These are phyloP conservation scores for Albula glossodonta DNA, from an alignment of 2,113 vertebrate species.

Conservation along the genomic window DNA sequence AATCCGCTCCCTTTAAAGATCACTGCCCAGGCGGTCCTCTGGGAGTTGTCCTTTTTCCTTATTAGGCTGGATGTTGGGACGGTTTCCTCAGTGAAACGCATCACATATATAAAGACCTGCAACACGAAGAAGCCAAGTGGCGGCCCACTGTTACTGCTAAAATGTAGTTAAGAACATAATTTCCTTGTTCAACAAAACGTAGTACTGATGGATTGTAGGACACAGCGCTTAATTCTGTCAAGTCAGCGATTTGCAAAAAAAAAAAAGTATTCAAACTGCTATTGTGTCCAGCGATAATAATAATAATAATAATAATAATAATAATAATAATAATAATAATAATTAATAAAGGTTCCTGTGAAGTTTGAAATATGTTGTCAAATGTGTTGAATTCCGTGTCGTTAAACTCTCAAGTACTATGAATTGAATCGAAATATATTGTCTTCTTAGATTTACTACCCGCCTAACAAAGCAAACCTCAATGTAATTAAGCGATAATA, in stretches of 20 bases:
- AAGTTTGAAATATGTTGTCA: too few species aligned
- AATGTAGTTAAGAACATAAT: neutral
- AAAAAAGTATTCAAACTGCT: too few species aligned
- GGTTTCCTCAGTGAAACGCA: neutral
- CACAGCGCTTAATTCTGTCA: too few species aligned
- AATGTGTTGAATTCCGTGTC: too few species aligned
- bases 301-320: too few species aligned
- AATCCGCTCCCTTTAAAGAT: slow-evolving; percentile 24
- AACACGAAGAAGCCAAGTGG: neutral
- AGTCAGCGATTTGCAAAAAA: too few species aligned
- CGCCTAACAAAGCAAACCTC: slow-evolving; percentile 23
- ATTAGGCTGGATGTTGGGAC: slow-evolving; percentile 12
- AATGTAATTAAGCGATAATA: slow-evolving; percentile 63
- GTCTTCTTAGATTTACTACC: slow-evolving; percentile 27
- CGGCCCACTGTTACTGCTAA: neutral
- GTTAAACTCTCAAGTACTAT: neutral
- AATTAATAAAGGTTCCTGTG: too few species aligned
- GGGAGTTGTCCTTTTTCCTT: slow-evolving; percentile 25
- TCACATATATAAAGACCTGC: slow-evolving; percentile 13
- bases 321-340: too few species aligned
- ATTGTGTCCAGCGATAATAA: too few species aligned
- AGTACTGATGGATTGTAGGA: neutral
- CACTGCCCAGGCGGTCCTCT: neutral
- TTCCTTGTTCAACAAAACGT: slow-evolving; percentile 3
- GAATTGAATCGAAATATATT: neutral